These are phyloP conservation scores for Thysanoteuthis rhombus DNA, from an alignment of 2,888 invertebrate species.

Conservation along the genomic window DNA sequence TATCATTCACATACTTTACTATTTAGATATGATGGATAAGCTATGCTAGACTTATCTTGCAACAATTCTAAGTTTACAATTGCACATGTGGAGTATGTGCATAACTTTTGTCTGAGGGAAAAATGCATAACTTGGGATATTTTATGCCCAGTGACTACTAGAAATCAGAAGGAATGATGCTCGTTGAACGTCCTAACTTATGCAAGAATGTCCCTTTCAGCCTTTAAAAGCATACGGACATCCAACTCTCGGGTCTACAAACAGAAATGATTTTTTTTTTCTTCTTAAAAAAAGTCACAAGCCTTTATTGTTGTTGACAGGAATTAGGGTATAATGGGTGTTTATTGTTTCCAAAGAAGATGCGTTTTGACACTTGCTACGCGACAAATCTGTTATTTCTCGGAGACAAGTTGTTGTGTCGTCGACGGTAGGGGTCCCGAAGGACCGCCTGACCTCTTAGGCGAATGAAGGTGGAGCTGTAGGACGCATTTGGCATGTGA, in stretches of 20 bases:
- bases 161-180: no score
- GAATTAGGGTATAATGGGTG: background rate
- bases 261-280: background rate
- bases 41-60: no score
- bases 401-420: no score
- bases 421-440: background rate
- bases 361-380: background rate
- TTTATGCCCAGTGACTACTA: no score
- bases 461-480: background rate
- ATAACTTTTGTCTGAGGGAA: no score
- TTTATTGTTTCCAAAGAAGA: background rate
- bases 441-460: background rate
- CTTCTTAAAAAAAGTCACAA: background rate
- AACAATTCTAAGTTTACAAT: no score
- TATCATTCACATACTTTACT: no score
- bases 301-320: background rate
- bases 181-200: background rate
- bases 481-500: background rate
- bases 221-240: background rate
- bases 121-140: no score
- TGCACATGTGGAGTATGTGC: no score
- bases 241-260: background rate
- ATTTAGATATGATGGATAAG: no score
- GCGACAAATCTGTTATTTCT: constrained; percentile 12
- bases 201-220: background rate